A percentile compares a stretch with the other conserved stretches of the same genome.
phyloP scores from a whole-genome alignment of 1,140 invertebrate genomes.

The Zaprionus nigranus region DNA sequence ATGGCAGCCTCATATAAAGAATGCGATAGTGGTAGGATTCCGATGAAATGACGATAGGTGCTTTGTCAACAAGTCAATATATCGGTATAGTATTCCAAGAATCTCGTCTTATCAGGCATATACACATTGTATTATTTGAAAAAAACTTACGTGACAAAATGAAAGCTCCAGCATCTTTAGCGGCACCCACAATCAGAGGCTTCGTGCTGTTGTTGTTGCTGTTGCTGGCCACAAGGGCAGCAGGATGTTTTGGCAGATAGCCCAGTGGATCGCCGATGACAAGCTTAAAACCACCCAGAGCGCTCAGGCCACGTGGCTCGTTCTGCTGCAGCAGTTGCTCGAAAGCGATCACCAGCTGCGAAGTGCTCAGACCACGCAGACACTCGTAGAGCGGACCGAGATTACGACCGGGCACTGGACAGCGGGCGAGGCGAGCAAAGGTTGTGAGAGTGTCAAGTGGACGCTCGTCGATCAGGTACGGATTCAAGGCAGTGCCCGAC shows the following conservation, averaged over 20 bases:
- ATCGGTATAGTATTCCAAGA: no score
- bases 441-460: constrained; percentile 59
- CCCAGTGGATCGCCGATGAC: constrained; percentile 73
- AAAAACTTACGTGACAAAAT: constrained; percentile 74
- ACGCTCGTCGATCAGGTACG: constrained; percentile 71
- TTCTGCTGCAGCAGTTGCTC: constrained; percentile 63
- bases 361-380: constrained; percentile 57
- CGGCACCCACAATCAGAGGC: constrained; percentile 63
- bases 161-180: constrained; percentile 80
- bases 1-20: no score
- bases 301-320: constrained; percentile 56
- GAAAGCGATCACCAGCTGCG: constrained; percentile 60
- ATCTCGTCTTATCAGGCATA: no score
- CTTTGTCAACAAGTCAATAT: no score
- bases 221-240: constrained; percentile 53
- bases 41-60: no score
- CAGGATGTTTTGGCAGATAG: constrained; percentile 64
- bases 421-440: constrained; percentile 66
- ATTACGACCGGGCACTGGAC: constrained; percentile 41
- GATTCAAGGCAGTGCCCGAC: constrained; percentile 80
- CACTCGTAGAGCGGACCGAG: constrained; percentile 55
- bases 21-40: no score
- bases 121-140: no score
- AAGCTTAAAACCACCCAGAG: constrained; percentile 73
- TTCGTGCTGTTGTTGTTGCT: constrained; percentile 40